phyloP scores from a whole-genome alignment of 2,888 invertebrate genomes.

The Cheilosia vernalis region DNA sequence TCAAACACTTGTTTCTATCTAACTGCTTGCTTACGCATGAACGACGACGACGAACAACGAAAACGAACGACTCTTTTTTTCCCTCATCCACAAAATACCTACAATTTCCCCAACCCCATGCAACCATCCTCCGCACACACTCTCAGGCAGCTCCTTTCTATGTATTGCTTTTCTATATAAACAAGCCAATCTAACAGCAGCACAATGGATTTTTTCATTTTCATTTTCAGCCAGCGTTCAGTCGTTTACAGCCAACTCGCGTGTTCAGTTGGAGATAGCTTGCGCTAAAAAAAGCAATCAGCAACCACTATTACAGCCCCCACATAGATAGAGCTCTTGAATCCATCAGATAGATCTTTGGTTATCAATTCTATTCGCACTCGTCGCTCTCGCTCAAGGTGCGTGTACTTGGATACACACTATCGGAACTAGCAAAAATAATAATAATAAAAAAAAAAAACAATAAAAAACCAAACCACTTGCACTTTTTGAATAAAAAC shows the following conservation, averaged over 20 bases:
- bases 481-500: slow-evolving; percentile 32
- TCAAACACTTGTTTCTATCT: slow-evolving; percentile 21
- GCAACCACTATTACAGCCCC: not conserved
- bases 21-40: not conserved
- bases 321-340: slow-evolving; percentile 41
- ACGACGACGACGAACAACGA: not conserved
- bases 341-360: slow-evolving; percentile 50
- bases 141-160: not conserved
- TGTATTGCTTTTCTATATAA: not conserved
- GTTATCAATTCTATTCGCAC: slow-evolving; percentile 35
- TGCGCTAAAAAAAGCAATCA: slow-evolving; percentile 21
- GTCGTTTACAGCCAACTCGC: slow-evolving; percentile 83
- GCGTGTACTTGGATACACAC: slow-evolving; percentile 37
- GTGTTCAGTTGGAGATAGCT: slow-evolving; percentile 81
- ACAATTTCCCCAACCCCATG: not conserved
- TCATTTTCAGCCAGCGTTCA: slow-evolving; percentile 76
- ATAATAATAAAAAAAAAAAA: slow-evolving; percentile 4
- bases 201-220: slow-evolving; percentile 66
- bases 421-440: not conserved
- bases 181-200: slow-evolving; percentile 22
- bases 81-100: not conserved
- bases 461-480: slow-evolving; percentile 22
- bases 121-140: not conserved
- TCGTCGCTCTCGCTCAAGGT: slow-evolving; percentile 28
- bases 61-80: not conserved